Percentiles rank a stretch among this genome's conserved stretches.
Conservation (phyloP, 1,140 invertebrate species). For the Brachionus manjavacas region DNA sequence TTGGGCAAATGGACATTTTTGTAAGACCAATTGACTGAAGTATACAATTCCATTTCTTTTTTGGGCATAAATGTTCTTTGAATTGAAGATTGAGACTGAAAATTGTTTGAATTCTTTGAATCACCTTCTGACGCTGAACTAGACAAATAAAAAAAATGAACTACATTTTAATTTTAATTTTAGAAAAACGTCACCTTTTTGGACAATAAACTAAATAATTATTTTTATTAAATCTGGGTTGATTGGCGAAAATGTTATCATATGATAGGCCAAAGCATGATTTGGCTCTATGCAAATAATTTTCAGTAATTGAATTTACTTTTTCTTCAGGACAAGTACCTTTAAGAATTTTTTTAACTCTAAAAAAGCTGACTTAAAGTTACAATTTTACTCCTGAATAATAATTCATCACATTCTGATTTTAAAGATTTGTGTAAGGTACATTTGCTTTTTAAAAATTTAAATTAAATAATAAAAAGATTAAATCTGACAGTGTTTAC, state of each 20-base stretch:
- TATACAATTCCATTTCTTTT: constrained; percentile 34
- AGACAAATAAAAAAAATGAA: not conserved
- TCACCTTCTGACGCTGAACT: not conserved
- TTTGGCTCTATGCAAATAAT: constrained; percentile 19
- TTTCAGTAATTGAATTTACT: not conserved
- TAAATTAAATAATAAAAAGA: not conserved
- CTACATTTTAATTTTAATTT: not conserved
- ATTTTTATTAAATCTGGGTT: not conserved
- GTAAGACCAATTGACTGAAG: not conserved
- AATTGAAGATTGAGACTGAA: constrained; percentile 11
- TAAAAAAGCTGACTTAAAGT: not conserved
- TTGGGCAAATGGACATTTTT: not conserved
- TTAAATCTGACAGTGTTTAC: not conserved
- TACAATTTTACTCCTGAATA: constrained; percentile 18
- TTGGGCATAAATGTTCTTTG: constrained; percentile 7
- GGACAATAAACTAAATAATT: not conserved
- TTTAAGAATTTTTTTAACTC: not conserved
- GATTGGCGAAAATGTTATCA: not conserved
- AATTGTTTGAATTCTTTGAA: not conserved
- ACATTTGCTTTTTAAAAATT: not conserved
- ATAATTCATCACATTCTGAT: constrained; percentile 37
- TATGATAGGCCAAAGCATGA: not conserved
- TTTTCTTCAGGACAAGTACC: not conserved
- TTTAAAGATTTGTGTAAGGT: not conserved
- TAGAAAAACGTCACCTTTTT: constrained; percentile 10